Evolutionary conservation across 1,140 invertebrate genomes (phyloP).

Genomic region (Muscidifurax raptorellus): DNA sequence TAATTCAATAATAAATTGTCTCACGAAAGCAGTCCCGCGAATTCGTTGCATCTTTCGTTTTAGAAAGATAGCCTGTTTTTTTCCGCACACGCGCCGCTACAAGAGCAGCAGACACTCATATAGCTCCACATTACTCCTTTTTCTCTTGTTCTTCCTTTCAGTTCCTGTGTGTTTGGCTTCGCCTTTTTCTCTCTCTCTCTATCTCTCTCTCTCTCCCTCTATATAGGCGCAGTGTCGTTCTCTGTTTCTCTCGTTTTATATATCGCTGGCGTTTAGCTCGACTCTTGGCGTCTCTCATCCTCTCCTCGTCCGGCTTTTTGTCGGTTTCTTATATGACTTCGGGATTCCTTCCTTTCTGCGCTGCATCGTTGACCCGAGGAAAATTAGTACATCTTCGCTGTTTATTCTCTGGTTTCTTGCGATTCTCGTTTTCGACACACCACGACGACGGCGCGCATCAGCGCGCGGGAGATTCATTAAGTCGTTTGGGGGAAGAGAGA

Average conservation of each 20-base stretch:
- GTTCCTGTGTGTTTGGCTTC: constrained; percentile 29
- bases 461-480: constrained; percentile 18
- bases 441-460: background rate
- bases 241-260: background rate
- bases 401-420: constrained; percentile 20
- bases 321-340: constrained; percentile 37
- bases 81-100: background rate
- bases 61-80: background rate
- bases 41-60: background rate
- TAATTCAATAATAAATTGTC: background rate
- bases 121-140: background rate
- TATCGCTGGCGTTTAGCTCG: background rate
- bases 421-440: background rate
- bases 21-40: background rate
- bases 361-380: constrained; percentile 25
- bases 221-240: background rate
- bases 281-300: background rate
- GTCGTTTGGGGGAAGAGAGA: constrained; percentile 14
- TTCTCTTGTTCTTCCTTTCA: constrained; percentile 3
- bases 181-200: background rate
- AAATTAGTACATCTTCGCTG: constrained; percentile 47
- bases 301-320: background rate
- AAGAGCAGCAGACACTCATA: background rate
- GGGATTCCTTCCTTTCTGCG: constrained; percentile 1
- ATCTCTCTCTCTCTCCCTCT: background rate